Evolutionary conservation across 2,113 vertebrate genomes (phyloP).

Genomic region (Heloderma charlesbogerti): DNA sequence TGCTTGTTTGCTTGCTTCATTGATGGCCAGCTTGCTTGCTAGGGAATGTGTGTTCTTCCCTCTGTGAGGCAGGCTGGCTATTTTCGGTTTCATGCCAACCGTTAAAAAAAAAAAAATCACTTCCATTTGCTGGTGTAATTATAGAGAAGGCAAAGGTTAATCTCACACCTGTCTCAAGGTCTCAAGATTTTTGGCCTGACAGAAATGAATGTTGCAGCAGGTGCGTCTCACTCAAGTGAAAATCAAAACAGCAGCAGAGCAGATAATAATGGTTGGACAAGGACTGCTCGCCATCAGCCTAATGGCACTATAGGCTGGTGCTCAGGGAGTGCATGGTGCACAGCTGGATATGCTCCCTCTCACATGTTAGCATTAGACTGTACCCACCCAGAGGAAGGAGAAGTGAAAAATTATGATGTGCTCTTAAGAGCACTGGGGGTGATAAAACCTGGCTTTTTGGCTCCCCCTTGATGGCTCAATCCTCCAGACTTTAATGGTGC

Average conservation of each 20-base stretch:
- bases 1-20: not conserved
- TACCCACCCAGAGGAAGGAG: not conserved
- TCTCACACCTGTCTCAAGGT: not conserved
- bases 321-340: not conserved
- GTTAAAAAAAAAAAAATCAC: conserved; percentile 11
- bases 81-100: not conserved
- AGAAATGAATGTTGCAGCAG: not conserved
- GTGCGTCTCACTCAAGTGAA: conserved; percentile 10
- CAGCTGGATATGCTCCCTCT: conserved; percentile 29
- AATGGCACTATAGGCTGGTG: not conserved
- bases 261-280: not conserved
- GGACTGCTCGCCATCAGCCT: not conserved
- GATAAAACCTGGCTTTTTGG: not conserved
- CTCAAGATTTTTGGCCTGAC: not conserved
- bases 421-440: conserved; percentile 5
- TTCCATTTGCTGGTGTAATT: conserved; percentile 37
- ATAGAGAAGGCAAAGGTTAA: conserved; percentile 41
- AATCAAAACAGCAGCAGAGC: accelerated
- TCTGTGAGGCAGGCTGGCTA: conserved; percentile 16
- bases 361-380: conserved; percentile 23
- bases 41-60: not conserved
- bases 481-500: not conserved
- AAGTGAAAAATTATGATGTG: conserved; percentile 34
- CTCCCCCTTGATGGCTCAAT: not conserved
- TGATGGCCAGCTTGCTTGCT: conserved; percentile 14